Evolutionary conservation across 2,113 vertebrate genomes (phyloP).

Genomic region (Odocoileus virginianus): DNA sequence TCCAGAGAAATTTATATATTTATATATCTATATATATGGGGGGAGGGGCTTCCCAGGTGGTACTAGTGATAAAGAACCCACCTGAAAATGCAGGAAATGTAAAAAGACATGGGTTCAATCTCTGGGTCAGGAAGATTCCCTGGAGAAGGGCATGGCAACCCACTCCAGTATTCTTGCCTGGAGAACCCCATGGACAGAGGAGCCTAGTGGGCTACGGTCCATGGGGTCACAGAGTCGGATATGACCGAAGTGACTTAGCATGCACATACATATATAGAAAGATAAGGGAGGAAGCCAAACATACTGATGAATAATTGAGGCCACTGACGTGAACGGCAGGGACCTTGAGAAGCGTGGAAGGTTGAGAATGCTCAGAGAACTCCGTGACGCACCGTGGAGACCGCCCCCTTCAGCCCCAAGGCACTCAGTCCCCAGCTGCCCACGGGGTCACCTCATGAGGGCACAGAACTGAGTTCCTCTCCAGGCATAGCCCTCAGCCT

Average conservation of each 20-base stretch:
- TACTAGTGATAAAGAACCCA: background rate
- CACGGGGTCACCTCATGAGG: too few species aligned
- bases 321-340: background rate
- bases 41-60: background rate
- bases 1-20: background rate
- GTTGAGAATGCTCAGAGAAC: accelerated
- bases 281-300: background rate
- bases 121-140: background rate
- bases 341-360: background rate
- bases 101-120: background rate
- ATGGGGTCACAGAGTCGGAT: background rate
- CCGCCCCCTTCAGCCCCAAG: accelerated
- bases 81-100: background rate
- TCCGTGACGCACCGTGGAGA: accelerated
- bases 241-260: background rate
- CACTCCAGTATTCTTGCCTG: background rate
- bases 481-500: background rate
- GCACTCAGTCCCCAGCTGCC: background rate
- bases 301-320: background rate
- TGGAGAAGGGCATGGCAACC: background rate
- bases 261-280: background rate
- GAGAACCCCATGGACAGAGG: background rate
- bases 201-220: background rate
- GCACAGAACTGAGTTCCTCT: background rate
- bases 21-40: background rate